Evolutionary conservation across 2,888 invertebrate species (phyloP).

Genomic region (Drosophila cracens): DNA sequence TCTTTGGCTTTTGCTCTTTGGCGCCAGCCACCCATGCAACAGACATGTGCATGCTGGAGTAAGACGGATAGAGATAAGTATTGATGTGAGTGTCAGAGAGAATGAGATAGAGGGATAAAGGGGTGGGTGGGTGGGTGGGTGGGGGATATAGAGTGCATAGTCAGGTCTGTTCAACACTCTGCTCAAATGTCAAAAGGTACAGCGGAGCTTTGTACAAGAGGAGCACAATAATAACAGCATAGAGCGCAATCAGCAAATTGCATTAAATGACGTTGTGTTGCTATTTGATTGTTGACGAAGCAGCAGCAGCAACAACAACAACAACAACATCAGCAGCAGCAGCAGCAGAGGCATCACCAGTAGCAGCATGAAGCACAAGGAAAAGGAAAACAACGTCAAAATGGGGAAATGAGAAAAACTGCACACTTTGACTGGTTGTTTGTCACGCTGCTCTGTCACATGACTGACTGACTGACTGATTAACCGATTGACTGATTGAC

Average conservation of each 20-base stretch:
- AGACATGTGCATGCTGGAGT: constrained; percentile 16
- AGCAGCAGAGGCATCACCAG: not conserved
- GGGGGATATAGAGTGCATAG: constrained; percentile 43
- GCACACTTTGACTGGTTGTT: constrained; percentile 33
- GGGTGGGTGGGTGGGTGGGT: not conserved
- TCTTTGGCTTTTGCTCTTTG: constrained; percentile 37
- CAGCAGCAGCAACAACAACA: constrained; percentile 19
- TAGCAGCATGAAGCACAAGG: not conserved
- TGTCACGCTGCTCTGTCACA: constrained; percentile 47
- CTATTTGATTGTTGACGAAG: constrained; percentile 52
- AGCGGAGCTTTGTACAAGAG: constrained; percentile 20
- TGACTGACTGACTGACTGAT: constrained; percentile 27
- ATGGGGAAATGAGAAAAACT: constrained; percentile 25
- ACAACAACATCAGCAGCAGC: not conserved
- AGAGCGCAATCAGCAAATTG: constrained; percentile 75
- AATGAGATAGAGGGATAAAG: not conserved
- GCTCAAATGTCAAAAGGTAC: constrained; percentile 74
- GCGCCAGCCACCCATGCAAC: constrained; percentile 51
- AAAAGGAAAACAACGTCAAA: not conserved
- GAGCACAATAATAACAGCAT: constrained; percentile 44
- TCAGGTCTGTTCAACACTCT: constrained; percentile 43
- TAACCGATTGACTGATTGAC: constrained; percentile 1
- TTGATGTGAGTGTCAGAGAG: constrained; percentile 9
- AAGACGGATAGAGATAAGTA: constrained; percentile 1
- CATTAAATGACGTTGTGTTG: constrained; percentile 74